phyloP scores from a whole-genome alignment of 30 jellyfish, hydroid and myxozoan genomes.

The Rhopilema esculentum region DNA sequence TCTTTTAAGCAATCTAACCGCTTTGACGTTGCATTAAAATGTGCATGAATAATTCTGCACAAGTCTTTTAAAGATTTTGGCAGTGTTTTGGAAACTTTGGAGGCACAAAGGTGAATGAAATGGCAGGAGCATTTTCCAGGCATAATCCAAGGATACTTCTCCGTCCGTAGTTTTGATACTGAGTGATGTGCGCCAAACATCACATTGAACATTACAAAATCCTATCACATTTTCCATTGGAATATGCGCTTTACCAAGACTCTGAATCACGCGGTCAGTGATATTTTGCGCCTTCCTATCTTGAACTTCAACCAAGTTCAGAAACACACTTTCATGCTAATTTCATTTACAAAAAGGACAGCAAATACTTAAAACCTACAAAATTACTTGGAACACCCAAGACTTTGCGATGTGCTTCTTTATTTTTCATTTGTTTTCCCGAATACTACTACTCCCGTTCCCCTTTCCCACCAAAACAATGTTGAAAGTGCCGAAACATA shows the following conservation, averaged over 20 bases:
- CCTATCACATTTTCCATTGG: constrained; percentile 54
- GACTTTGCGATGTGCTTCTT: too few relatives aligned
- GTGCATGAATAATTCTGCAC: constrained; percentile 37
- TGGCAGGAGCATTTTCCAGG: constrained; percentile 46
- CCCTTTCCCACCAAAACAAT: too few relatives aligned
- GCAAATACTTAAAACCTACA: constrained; percentile 38
- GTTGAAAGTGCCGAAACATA: too few relatives aligned
- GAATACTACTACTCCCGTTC: too few relatives aligned
- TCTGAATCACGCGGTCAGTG: constrained; percentile 5
- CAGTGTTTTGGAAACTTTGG: constrained; percentile 30
- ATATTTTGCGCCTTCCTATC: constrained; percentile 32
- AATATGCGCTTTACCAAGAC: constrained; percentile 23
- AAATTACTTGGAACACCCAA: too few relatives aligned
- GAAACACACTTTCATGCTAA: not conserved
- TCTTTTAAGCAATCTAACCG: constrained; percentile 15
- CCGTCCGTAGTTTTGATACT: constrained; percentile 20
- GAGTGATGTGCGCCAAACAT: constrained; percentile 60
- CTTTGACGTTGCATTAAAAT: constrained; percentile 33
- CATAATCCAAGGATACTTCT: constrained; percentile 37
- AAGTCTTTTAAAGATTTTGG: constrained; percentile 54
- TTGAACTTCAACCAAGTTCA: constrained; percentile 20
- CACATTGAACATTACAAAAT: constrained; percentile 38
- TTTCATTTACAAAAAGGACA: not conserved
- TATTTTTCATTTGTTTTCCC: too few relatives aligned
- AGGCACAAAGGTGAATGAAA: constrained; percentile 49